Percentiles rank a stretch among this genome's conserved stretches.
These are phyloP conservation scores for Odontomachus brunneus DNA, from an alignment of 1,140 invertebrate genomes.

Conservation along the genomic window DNA sequence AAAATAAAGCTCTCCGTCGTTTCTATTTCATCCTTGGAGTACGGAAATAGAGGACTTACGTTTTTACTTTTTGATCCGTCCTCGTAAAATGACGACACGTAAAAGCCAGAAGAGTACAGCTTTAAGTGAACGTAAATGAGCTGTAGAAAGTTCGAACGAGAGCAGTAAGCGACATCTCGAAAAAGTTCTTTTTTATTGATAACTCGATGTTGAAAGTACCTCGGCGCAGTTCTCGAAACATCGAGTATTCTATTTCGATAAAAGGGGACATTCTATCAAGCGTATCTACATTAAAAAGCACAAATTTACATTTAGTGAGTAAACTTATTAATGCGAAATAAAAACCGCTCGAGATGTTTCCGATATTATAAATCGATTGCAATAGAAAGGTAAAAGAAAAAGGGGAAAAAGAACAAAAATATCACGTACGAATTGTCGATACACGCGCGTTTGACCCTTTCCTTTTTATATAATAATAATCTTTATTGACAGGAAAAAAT, in stretches of 20 bases:
- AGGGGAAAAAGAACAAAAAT: too few species aligned
- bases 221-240: not conserved
- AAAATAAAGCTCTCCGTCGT: too few species aligned
- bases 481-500: too few species aligned
- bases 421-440: too few species aligned
- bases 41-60: not conserved
- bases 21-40: not conserved
- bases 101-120: not conserved
- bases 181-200: constrained; percentile 2
- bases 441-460: too few species aligned
- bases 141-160: constrained; percentile 25
- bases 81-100: not conserved
- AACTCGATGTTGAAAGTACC: constrained; percentile 15
- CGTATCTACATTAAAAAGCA: not conserved
- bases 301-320: not conserved
- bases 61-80: not conserved
- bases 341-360: not conserved
- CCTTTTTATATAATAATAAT: too few species aligned
- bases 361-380: not conserved
- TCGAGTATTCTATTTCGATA: not conserved
- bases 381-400: not conserved
- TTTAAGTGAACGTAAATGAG: constrained; percentile 15
- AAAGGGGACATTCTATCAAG: not conserved
- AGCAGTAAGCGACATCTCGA: not conserved
- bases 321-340: not conserved